These are phyloP conservation scores for Gymnobelideus leadbeateri DNA, from an alignment of 2,113 vertebrate species.

Conservation along the genomic window DNA sequence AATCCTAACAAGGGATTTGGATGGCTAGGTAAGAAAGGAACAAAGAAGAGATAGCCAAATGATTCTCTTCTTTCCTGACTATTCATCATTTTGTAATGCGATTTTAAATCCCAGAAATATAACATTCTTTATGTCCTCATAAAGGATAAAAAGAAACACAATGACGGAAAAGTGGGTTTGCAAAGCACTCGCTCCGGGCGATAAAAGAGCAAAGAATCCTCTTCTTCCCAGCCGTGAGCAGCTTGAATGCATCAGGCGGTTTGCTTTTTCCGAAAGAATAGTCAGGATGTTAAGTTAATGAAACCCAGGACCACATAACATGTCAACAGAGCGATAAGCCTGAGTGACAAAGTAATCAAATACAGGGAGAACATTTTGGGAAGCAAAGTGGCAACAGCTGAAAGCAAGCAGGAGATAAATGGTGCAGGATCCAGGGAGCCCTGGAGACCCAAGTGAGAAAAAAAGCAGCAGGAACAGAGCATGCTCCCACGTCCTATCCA, in stretches of 20 bases:
- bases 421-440: slow-evolving; percentile 42
- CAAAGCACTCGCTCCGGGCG: slow-evolving; percentile 17
- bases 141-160: slow-evolving; percentile 56
- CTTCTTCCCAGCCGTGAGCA: background rate
- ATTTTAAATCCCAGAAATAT: slow-evolving; percentile 43
- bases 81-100: slow-evolving; percentile 45
- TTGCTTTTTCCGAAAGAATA: slow-evolving; percentile 60
- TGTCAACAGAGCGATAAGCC: slow-evolving; percentile 61
- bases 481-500: slow-evolving; percentile 2
- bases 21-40: slow-evolving; percentile 34
- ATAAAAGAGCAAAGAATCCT: slow-evolving; percentile 28
- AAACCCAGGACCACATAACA: slow-evolving; percentile 52
- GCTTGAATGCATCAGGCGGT: slow-evolving; percentile 11
- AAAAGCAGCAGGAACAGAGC: background rate
- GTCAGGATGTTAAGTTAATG: slow-evolving; percentile 41
- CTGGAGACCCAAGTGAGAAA: slow-evolving; percentile 51
- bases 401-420: slow-evolving; percentile 70
- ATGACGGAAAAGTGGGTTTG: slow-evolving; percentile 31
- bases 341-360: slow-evolving; percentile 78
- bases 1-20: slow-evolving; percentile 10
- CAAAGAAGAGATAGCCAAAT: slow-evolving; percentile 34
- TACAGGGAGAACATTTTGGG: slow-evolving; percentile 73
- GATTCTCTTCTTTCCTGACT: slow-evolving; percentile 37
- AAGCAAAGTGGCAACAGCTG: slow-evolving; percentile 77
- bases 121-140: slow-evolving; percentile 51